Base-by-base conservation (phyloP, 2,113 vertebrate genomes). In the Ceuthmochares aereus region DNA sequence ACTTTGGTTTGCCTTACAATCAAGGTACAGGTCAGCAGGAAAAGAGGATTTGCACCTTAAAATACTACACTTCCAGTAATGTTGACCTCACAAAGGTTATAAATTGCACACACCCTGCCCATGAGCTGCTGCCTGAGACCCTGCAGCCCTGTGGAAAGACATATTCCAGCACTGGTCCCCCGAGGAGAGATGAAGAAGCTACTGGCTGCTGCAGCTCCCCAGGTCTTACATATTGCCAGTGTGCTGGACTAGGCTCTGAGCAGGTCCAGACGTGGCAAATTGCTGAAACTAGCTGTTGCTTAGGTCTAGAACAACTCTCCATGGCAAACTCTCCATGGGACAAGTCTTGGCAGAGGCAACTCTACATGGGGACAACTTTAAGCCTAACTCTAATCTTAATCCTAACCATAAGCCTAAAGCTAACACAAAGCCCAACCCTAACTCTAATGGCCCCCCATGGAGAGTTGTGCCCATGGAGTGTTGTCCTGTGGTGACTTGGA, bases 181-280 rank as follows among this genome's bases (percentile, higher is more conserved):
- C 6, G 40, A 10, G 34, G 20, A 37, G 11, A 64, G 30, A 25
- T 5, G 27, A 22, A 17, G 64, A 76, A 70, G 34, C 12, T 21
- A 16, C 15, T 0, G 0, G 42, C 43, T 81, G 25, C 4, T 29
- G 69, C 0, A 2, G 42, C 12, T 59, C 14, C 25, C 3, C 1
- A 2, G 20, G 21, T 20, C 52, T 45, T 3, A 2, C 42, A 14
- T 22, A 0, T 0, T 32, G 23, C 64, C 32, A 30, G 70, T 2
- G 2, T 34, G 32, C 27, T 25, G 16, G 1, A 1, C 22, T 40
- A 6, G 12, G 29, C 62, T 42, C 27, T 4, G 20, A n/a, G 34
- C 68, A 45, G 30, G 5, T 51, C 67, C 22, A 27, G 43, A 8
- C 15, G 14, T 1, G 1, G 32, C 15, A 32, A 19, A 27, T 34